These are phyloP conservation scores for Eulithis testata DNA, from an alignment of 2,888 invertebrate species.

Conservation along the genomic window DNA sequence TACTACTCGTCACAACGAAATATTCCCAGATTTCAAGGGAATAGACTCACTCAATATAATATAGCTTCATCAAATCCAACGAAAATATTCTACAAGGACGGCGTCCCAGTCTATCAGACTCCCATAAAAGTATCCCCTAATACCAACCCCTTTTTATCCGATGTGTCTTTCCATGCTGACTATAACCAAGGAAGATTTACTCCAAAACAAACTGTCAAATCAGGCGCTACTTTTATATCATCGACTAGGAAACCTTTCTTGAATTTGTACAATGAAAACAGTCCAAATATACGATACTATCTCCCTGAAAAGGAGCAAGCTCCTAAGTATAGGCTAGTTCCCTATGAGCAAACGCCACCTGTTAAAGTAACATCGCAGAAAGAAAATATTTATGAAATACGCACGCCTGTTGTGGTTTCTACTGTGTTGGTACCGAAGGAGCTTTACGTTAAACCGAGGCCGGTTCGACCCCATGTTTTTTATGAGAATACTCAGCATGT, in stretches of 20 bases:
- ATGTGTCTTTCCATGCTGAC: conserved; percentile 53
- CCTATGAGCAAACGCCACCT: conserved; percentile 80
- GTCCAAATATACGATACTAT: conserved; percentile 69
- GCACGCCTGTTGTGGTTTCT: conserved; percentile 58
- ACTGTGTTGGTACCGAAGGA: conserved; percentile 58
- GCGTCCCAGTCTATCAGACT: conserved; percentile 55
- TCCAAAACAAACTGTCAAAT: conserved; percentile 59
- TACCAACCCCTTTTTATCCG: conserved; percentile 58
- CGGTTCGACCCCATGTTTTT: conserved; percentile 58
- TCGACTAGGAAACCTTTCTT: conserved; percentile 64
- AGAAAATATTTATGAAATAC: conserved; percentile 54
- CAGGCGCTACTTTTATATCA: conserved; percentile 48
- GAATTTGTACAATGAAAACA: conserved; percentile 62
- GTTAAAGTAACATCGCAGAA: conserved; percentile 50
- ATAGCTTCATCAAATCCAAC: conserved; percentile 77
- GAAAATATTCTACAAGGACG: conserved; percentile 71
- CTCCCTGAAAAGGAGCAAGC: conserved; percentile 64
- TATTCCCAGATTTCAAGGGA: conserved; percentile 78
- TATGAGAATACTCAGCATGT: conserved; percentile 56
- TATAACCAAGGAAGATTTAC: conserved; percentile 57
- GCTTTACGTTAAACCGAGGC: conserved; percentile 66
- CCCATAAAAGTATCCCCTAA: conserved; percentile 55
- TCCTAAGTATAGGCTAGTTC: conserved; percentile 77
- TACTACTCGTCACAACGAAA: conserved; percentile 62
- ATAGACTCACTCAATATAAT: conserved; percentile 75